Base-by-base conservation (phyloP, 2,113 vertebrate genomes). In the Oncorhynchus clarkii region DNA sequence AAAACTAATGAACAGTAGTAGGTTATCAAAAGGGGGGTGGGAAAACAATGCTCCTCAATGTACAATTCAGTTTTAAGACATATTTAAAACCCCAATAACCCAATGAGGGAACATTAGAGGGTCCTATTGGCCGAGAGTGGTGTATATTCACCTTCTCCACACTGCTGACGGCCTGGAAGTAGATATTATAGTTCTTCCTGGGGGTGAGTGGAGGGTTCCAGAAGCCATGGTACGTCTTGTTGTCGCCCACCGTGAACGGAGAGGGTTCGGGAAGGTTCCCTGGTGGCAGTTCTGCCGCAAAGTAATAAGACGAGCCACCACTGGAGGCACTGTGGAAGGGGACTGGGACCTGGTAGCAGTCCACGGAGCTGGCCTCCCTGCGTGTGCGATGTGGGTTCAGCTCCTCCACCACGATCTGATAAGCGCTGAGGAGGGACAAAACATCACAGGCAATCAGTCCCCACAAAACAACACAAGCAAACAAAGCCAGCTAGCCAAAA, bases 171-270 rank as follows among this genome's bases (percentile, higher is more conserved):
- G 98, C 98, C 91, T 99, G 98, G 88, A 98, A 96, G 85, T 99
- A 98, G 93, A 99, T 99, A 91, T 99, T 98, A 93, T 99, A 99
- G 82, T 98, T 97, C 89, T 99, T 99, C 68, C 97, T 95, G 12
- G 97, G 97, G 71, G 95, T 96, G 87, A 99, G 81, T 0, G 97
- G 98, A 0, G 97, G 95, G 86, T 99, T 99, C 97, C 96, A 99
- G 89, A 97, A 99, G 49, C 97, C 96, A 78, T 96, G 95, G 81
- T 99, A 99, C 0, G 98, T 99, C 87, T 96, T 95, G 79, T 99
- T 99, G 93, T 99, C 98, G 5, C 98, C 98, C 80, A 99, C 97
- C 0, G 97, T 99, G 84, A 99, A 99, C 0, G 97, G 96, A 5
- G 96, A 91, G 2, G 96, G 96, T 75, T 99, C 97, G 0, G 94